These are phyloP conservation scores for Drosophila fuyamai DNA, from an alignment of 1,140 invertebrate species.

Conservation along the genomic window DNA sequence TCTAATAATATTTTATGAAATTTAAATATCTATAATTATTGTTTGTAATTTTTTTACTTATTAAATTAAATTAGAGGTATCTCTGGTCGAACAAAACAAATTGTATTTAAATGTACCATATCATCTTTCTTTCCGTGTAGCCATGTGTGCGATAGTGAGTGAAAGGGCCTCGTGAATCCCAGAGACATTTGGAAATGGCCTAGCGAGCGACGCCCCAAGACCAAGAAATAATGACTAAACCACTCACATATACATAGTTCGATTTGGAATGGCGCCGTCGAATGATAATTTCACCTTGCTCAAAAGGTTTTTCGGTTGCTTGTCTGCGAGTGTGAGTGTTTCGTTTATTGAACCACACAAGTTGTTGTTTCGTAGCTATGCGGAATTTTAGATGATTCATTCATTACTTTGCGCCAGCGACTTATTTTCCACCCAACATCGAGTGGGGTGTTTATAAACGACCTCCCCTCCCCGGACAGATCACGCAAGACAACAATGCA, in stretches of 20 bases:
- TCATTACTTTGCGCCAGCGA: conserved; percentile 42
- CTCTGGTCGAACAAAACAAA: too few relatives aligned
- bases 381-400: conserved; percentile 74
- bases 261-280: conserved; percentile 47
- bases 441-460: conserved; percentile 22
- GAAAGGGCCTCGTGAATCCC: conserved; percentile 16
- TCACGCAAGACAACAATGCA: conserved; percentile 47
- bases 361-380: conserved; percentile 59
- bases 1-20: too few relatives aligned
- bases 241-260: conserved; percentile 54
- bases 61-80: too few relatives aligned
- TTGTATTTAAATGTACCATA: background rate
- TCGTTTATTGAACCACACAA: conserved; percentile 71
- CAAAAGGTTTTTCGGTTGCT: conserved; percentile 64
- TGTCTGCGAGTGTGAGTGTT: conserved; percentile 58
- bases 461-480: conserved; percentile 10
- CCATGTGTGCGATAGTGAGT: conserved; percentile 35
- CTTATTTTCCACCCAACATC: conserved; percentile 53
- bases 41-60: too few relatives aligned
- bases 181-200: conserved; percentile 14
- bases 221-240: conserved; percentile 58
- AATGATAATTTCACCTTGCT: conserved; percentile 77
- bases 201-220: conserved; percentile 39
- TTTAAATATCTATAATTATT: too few relatives aligned
- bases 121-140: conserved; percentile 8